These are phyloP conservation scores for Galemys pyrenaicus DNA, from an alignment of 2,113 vertebrate genomes.

Conservation along the genomic window DNA sequence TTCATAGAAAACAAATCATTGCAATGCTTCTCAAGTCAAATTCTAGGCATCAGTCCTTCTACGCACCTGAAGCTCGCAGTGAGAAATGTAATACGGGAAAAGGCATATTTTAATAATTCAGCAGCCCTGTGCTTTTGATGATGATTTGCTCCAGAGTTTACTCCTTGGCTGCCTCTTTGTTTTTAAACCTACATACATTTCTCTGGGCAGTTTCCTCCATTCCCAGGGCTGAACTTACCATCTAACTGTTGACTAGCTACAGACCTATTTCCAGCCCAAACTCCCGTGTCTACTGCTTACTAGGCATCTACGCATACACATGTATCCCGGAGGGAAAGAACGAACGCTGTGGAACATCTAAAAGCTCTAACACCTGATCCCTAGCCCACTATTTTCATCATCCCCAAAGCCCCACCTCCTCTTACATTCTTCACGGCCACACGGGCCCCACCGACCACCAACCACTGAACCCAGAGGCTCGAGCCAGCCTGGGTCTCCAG, in stretches of 20 bases:
- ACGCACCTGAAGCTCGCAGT: background rate
- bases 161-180: background rate
- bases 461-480: background rate
- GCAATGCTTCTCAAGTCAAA: background rate
- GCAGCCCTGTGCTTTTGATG: background rate
- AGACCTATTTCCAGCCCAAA: background rate
- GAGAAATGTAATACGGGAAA: slow-evolving; percentile 15
- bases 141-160: slow-evolving; percentile 3
- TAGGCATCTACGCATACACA: background rate
- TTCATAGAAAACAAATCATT: background rate
- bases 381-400: background rate
- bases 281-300: background rate
- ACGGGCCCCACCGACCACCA: background rate
- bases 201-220: slow-evolving; percentile 1
- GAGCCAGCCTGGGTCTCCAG: too few species aligned
- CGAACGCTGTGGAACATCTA: background rate
- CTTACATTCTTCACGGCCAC: background rate
- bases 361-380: background rate
- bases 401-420: background rate
- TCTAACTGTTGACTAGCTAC: background rate
- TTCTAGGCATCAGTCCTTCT: background rate
- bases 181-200: background rate
- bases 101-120: slow-evolving; percentile 8
- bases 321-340: too few species aligned
- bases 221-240: slow-evolving; percentile 1